Conservation (phyloP, 2,113 vertebrate species). For the Uria aalge region DNA sequence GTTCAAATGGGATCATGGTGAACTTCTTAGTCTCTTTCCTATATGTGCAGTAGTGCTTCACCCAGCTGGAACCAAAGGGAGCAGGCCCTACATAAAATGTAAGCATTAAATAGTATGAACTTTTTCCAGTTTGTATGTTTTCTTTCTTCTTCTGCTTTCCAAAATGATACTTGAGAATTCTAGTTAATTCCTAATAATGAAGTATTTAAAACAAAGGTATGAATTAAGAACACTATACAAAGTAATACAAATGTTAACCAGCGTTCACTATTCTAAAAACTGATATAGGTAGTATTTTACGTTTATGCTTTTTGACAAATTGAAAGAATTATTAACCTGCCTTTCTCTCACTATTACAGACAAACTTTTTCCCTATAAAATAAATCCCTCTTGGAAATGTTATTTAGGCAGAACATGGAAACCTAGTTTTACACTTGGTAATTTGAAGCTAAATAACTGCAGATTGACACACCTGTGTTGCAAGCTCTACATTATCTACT, state of each 20-base stretch:
- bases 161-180: not conserved
- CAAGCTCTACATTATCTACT: not conserved
- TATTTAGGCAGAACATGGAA: not conserved
- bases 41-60: constrained; percentile 95
- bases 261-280: not conserved
- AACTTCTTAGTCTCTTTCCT: constrained; percentile 94
- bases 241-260: not conserved
- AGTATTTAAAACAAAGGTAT: not conserved
- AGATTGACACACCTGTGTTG: not conserved
- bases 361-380: not conserved
- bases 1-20: constrained; percentile 93
- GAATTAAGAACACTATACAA: not conserved
- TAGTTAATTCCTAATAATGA: not conserved
- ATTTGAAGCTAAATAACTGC: not conserved
- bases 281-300: not conserved
- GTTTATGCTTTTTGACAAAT: not conserved
- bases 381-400: not conserved
- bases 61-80: constrained; percentile 97
- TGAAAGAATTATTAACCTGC: not conserved
- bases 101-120: not conserved
- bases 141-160: not conserved
- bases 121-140: not conserved
- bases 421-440: not conserved
- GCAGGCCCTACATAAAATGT: constrained; percentile 81
- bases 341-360: not conserved